phyloP scores from a whole-genome alignment of 2,113 vertebrate species.

The Leptobrachium leishanense region DNA sequence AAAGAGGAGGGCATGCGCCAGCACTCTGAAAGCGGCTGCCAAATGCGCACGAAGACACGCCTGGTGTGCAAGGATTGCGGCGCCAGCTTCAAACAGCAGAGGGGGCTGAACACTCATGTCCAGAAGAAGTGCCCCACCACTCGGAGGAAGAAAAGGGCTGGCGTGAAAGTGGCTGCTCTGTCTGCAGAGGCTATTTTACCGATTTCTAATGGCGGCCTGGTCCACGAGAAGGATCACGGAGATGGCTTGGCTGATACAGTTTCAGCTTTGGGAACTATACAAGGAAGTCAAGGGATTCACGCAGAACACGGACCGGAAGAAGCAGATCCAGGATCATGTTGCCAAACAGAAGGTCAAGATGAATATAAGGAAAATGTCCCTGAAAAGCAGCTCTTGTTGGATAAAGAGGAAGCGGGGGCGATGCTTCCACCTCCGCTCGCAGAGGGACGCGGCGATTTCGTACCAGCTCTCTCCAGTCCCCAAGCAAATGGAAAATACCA shows the following conservation, averaged over 20 bases:
- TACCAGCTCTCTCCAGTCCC: too few species aligned
- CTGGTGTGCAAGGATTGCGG: constrained; percentile 77
- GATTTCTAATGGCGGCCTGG: too few species aligned
- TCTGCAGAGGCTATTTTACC: constrained; percentile 8
- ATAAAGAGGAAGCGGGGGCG: background rate
- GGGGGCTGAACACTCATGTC: constrained; percentile 82
- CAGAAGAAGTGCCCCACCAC: constrained; percentile 76
- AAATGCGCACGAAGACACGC: constrained; percentile 56
- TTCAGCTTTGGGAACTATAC: background rate
- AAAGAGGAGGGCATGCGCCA: constrained; percentile 74
- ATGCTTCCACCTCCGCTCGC: too few species aligned
- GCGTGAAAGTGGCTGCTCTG: constrained; percentile 26
- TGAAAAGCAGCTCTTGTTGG: background rate
- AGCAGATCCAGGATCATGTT: background rate
- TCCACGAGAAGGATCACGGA: background rate
- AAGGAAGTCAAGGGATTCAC: background rate
- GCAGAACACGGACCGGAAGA: background rate
- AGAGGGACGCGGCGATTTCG: too few species aligned
- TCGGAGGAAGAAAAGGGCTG: constrained; percentile 63
- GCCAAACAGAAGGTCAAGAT: background rate
- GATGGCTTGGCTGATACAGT: background rate
- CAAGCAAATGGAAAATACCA: constrained; percentile 57
- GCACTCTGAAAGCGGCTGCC: constrained; percentile 74
- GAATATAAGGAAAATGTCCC: background rate
- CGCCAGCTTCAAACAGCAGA: constrained; percentile 83